These are phyloP conservation scores for Platycnemis pennipes DNA, from an alignment of 2,888 invertebrate genomes.

Conservation along the genomic window DNA sequence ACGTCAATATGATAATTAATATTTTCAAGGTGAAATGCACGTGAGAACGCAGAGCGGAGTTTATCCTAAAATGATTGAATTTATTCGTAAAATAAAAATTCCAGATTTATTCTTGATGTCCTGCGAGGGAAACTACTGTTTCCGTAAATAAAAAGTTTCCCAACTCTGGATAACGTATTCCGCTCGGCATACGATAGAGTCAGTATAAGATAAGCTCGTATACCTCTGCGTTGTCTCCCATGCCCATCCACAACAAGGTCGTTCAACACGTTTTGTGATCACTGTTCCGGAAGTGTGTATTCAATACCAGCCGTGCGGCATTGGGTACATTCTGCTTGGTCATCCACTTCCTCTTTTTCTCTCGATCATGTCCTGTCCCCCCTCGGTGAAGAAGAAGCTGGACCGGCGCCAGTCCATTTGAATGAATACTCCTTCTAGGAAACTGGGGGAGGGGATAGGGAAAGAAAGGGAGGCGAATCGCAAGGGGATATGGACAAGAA, in stretches of 20 bases:
- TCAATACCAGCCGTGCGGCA: neutral
- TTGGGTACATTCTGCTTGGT: neutral
- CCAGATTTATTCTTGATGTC: too few relatives aligned
- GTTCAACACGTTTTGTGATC: neutral
- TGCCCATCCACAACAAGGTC: neutral
- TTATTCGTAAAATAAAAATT: too few relatives aligned
- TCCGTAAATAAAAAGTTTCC: too few relatives aligned
- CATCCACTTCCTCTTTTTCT: neutral
- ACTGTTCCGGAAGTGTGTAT: neutral
- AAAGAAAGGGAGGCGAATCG: neutral
- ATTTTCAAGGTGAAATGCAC: too few relatives aligned
- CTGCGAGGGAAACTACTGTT: too few relatives aligned
- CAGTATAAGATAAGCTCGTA: too few relatives aligned
- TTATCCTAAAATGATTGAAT: too few relatives aligned
- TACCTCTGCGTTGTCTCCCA: too few relatives aligned
- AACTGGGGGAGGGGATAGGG: neutral
- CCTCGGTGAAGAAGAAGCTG: neutral
- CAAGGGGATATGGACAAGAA: neutral
- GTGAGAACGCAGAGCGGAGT: too few relatives aligned
- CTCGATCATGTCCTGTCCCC: neutral
- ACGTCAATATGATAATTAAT: too few relatives aligned
- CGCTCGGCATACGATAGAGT: too few relatives aligned
- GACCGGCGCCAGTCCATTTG: neutral
- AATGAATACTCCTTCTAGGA: neutral
- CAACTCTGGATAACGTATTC: too few relatives aligned